Evolutionary conservation across 1,140 invertebrate species (phyloP), one percentile per base, ranked within the genome.

Genomic region (Drosophila jambulina): DNA sequence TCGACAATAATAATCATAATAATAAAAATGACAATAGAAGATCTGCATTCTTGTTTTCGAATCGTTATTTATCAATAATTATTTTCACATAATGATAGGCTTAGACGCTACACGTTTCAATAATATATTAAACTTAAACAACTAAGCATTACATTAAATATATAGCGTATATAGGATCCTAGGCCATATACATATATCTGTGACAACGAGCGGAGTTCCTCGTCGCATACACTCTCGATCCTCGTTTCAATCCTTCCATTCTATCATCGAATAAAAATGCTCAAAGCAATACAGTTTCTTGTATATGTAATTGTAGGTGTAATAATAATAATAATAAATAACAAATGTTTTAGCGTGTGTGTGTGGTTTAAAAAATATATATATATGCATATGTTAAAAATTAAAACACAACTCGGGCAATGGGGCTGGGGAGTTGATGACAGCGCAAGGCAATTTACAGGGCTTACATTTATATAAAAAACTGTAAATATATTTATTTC

Each of bases 301-400:
- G 72, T 71, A 79, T 82, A 85, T 51, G 48, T 53, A 53, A 58
- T 82, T 51, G 38, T 69, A 65, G 65, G 62, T 69, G 59, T 62
- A 61, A 82, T 72, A 83, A 86, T 78, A 88, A 88, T 88, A 88
- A 88, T 88, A 88, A 88, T 88, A 88, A 88, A 88, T 88, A 88
- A 88, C 84, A 88, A 87, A 81, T 88, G 69, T 75, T 48, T 56
- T 67, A 49, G 65, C 81, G 62, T 75, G 61, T 75, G 58, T 80
- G 72, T 86, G 64, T 38, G 53, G 34, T 36, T 56, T 56, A 25
- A 69, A 78, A 78, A 78, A 75, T 51, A 51, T 19, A 32, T 46
- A 74, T 51, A 74, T 51, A 51, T 12, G n/a, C 3, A 63, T 70
- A 78, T 72, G 69, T 78, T 82, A 78, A 80, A 56, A 82, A 87